Conservation (phyloP, 2,888 invertebrate genomes). For the Lithosia quadra region DNA sequence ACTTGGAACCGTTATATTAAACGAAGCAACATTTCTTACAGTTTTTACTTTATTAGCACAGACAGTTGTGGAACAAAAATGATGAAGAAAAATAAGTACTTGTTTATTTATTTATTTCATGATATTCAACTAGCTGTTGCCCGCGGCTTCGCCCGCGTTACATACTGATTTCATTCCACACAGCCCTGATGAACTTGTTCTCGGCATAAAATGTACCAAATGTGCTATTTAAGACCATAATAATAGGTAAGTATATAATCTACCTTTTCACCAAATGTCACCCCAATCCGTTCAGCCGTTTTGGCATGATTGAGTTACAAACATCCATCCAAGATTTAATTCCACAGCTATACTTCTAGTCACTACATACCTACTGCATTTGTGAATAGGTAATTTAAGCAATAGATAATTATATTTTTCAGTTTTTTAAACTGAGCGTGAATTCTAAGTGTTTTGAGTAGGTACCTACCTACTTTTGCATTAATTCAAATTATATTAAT, state of each 20-base stretch:
- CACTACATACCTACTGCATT: not conserved
- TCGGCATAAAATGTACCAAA: too few species aligned
- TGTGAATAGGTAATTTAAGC: not conserved
- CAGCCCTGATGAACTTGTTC: not conserved
- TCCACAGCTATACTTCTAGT: not conserved
- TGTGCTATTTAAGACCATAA: too few species aligned
- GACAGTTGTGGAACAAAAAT: not conserved
- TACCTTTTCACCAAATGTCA: not conserved
- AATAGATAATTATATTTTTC: not conserved
- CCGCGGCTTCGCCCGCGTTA: not conserved
- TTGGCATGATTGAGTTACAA: not conserved
- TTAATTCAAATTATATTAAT: not conserved
- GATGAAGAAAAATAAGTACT: not conserved
- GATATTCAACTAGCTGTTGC: not conserved
- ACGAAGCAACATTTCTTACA: slow-evolving; percentile 7
- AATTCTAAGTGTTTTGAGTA: not conserved
- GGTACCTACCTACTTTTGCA: not conserved
- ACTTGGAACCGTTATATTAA: slow-evolving; percentile 43
- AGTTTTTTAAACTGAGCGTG: not conserved
- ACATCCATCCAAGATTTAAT: not conserved
- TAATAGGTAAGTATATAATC: too few species aligned
- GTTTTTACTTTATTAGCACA: not conserved
- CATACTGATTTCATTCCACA: too few species aligned
- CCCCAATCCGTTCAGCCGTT: not conserved
- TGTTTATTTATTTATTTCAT: not conserved